Conservation (phyloP, 2,888 invertebrate genomes). For the Cryptosula pallasiana region DNA sequence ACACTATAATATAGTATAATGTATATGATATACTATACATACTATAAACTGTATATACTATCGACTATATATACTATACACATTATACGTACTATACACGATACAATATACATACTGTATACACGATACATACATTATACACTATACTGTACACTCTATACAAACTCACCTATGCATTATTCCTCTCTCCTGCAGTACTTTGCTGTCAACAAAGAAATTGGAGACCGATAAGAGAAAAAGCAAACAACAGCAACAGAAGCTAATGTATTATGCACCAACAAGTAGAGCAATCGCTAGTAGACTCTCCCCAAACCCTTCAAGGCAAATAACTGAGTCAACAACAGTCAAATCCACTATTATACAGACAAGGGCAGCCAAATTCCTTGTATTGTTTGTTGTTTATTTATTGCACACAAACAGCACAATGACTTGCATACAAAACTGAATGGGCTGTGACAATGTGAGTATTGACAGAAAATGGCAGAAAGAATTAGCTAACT, state of each 20-base stretch:
- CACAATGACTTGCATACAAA: background rate
- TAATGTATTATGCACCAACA: no score
- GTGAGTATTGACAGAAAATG: background rate
- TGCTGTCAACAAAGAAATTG: conserved; percentile 34
- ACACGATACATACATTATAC: no score
- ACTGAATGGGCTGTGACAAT: background rate
- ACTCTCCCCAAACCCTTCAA: background rate
- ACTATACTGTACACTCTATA: no score
- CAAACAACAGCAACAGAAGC: no score
- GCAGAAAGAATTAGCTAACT: no score
- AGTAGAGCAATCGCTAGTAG: background rate
- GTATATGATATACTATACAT: no score
- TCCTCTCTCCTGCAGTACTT: conserved; percentile 38
- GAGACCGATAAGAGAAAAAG: no score
- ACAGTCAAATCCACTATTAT: background rate
- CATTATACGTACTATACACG: no score
- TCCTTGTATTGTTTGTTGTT: background rate
- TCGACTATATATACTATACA: no score
- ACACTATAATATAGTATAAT: no score
- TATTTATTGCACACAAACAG: background rate
- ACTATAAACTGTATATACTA: no score
- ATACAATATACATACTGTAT: no score
- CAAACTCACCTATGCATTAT: conserved; percentile 32
- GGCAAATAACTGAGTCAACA: background rate
- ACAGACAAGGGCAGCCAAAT: background rate